Base-by-base conservation (phyloP, 2,797 vertebrate genomes). In the Emydoidea blandingii region DNA sequence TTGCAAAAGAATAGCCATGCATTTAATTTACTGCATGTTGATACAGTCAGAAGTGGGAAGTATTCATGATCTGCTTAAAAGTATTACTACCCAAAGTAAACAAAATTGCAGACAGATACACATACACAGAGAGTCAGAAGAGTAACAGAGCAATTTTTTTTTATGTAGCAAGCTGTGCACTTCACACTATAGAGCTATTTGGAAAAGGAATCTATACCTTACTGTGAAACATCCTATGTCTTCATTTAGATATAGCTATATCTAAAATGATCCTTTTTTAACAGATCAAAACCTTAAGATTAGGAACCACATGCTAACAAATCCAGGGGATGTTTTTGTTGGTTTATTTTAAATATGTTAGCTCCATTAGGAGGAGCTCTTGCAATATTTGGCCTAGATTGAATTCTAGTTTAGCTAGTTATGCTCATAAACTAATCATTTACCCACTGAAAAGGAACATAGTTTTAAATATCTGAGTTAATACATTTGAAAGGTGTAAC, bases 291-390 rank as follows among this genome's bases (percentile, higher is more conserved):
- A 4, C 10, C 23, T 37, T 76, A 18, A 47, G 52, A 50, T 54
- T 14, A 93, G 59, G 23, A 92, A 90, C 57, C 3, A 12, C 2
- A 50, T 7, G 56, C 34, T 8, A 37, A 52, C 25, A 80, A 87
- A 88, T 3, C 3, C 11, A 56, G 10, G 5, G 37, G 86, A 37
- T 31, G 4, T 10, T 29, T 62, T 27, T 29, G 21, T 62, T 23
- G 27, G 21, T n/a, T 50, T 4, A 12, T 11, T 2, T 25, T 92
- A 79, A 91, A 54, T 93, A 85, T 50, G 10, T 93, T 85, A 59
- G 83, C 92, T 98, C 98, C 99, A 98, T 98, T 98, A 99, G 99
- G 98, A 99, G 99, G 99, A 98, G 99, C 98, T 99, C 98, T 99
- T 98, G 98, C 98, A 97, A 97, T 99, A 96, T 97, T 98, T 98